Base-by-base conservation (phyloP, 2,888 invertebrate genomes). In the Trissoscelio sp. region DNA sequence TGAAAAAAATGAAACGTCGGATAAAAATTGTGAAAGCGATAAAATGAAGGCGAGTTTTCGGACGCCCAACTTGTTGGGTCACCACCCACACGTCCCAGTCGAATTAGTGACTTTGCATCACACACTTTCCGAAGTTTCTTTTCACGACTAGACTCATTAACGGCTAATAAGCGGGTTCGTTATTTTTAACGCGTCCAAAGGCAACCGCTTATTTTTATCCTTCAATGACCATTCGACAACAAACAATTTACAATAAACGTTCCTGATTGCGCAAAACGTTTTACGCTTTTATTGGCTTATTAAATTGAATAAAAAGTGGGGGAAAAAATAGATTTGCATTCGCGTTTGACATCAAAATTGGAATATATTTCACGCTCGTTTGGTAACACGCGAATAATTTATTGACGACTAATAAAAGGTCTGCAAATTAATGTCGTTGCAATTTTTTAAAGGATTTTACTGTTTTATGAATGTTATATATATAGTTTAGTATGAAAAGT, bases 301-400 rank as follows among this genome's bases (percentile, higher is more conserved):
- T 44, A 44, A 44, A 55, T 12, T 6, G 20, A 9, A 14, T 12
- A 20, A 37, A 37, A 28, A 51, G 39, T 42, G 14, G 39, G 12
- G 39, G 14, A 4, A 42, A 5, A 7, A 14, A 14, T 14, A 14
- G 3, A 53, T 53, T 53, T 62, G 46, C 44, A 46, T 62, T 62
- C 4, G 11, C 37, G 20, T 57, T 20, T 46, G 34, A 48, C 31
- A 28, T 55, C 18, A 55, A 58, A 53, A 75, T 66, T 58, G 66
- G 55, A 66, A 75, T 75, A 66, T 39, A 58, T 67, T 75, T 64
- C 51, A 66, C 66, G 66, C 42, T 22, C 44, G 48, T 46, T 48
- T 22, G 22, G 39, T 22, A 28, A 16, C 4, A 5, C 51, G 44
- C 34, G 70, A 53, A 46, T 48, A 58, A 39, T 34, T 24, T 24